Percentiles rank a stretch among this genome's conserved stretches.
Evolutionary conservation across 2,113 vertebrate species (phyloP).

Genomic region (Centropristis striata): DNA sequence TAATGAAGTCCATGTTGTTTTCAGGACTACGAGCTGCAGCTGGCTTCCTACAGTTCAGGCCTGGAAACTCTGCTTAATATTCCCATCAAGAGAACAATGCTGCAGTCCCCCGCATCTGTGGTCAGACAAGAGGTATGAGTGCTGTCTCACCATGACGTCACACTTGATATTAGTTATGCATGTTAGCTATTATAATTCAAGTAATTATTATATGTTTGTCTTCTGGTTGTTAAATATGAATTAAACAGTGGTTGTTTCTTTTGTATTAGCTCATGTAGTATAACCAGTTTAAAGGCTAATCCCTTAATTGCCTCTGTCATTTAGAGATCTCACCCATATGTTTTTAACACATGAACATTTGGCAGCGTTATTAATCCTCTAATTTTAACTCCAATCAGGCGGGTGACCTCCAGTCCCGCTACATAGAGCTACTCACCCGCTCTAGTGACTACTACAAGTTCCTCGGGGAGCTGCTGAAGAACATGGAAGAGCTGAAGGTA

Average conservation of each 20-base stretch:
- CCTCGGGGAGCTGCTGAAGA: slow-evolving; percentile 94
- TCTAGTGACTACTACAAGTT: slow-evolving; percentile 95
- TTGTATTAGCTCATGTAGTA: neutral
- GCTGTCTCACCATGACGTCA: neutral
- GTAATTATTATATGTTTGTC: neutral
- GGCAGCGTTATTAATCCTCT: neutral
- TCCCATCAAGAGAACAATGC: slow-evolving; percentile 93
- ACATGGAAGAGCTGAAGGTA: slow-evolving; percentile 95
- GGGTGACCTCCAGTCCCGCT: slow-evolving; percentile 89
- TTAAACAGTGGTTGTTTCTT: neutral
- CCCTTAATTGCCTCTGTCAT: neutral
- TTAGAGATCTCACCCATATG: neutral
- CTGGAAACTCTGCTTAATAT: slow-evolving; percentile 95
- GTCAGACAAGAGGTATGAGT: slow-evolving; percentile 92
- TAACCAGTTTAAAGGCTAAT: neutral
- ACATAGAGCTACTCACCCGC: slow-evolving; percentile 95
- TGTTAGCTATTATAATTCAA: neutral
- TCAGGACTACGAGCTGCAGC: slow-evolving; percentile 96
- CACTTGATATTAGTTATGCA: neutral
- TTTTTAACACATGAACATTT: slow-evolving; percentile 14
- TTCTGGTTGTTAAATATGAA: neutral
- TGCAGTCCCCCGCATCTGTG: slow-evolving; percentile 92
- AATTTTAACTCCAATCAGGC: slow-evolving; percentile 82
- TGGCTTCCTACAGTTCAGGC: slow-evolving; percentile 94
- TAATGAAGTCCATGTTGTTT: neutral